Base-by-base conservation (phyloP, 2,113 vertebrate genomes). In the Muscicapa adusta region DNA sequence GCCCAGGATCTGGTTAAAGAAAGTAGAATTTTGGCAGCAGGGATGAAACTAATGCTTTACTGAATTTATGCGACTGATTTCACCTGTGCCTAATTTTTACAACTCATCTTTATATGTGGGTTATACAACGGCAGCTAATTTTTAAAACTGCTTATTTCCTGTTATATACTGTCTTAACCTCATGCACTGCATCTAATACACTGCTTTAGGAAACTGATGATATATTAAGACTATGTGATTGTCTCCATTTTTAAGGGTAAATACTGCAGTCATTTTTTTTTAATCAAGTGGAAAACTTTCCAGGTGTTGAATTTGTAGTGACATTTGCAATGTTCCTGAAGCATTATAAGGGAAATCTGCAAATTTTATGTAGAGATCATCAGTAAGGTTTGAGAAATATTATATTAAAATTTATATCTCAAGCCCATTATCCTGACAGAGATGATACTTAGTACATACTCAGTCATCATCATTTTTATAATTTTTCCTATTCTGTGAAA, bases 341-440 rank as follows among this genome's bases (percentile, higher is more conserved):
- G 56, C 28, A 24, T 60, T 82, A 50, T 25, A 61, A 85, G 36
- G 22, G 18, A 14, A 76, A 73, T n/a, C 25, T 71, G 67, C 50
- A 63, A 80, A 88, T 96, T 85, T 88, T 81, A 96, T 92, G 61
- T 24, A 93, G 34, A 25, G 20, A 40, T 36, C 76, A 91, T 94
- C 87, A 51, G 88, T 92, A 93, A 60, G 9, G 17, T 74, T 77
- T 86, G 68, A 89, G 77, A 88, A 94, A 84, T 86, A 78, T 42
- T 68, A 18, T 72, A 90, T 85, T 87, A 91, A 94, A 88, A 72
- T 53, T 71, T 71, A 5, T 72, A 82, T 88, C 82, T 80, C 42
- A 88, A 90, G 74, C 67, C 87, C 38, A 48, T 86, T 68, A 85
- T 89, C 51, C 85, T 88, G 67, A 91, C 54, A 91, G 65, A 76